These are phyloP conservation scores for Hemithea aestivaria DNA, from an alignment of 2,888 invertebrate genomes.

Conservation along the genomic window DNA sequence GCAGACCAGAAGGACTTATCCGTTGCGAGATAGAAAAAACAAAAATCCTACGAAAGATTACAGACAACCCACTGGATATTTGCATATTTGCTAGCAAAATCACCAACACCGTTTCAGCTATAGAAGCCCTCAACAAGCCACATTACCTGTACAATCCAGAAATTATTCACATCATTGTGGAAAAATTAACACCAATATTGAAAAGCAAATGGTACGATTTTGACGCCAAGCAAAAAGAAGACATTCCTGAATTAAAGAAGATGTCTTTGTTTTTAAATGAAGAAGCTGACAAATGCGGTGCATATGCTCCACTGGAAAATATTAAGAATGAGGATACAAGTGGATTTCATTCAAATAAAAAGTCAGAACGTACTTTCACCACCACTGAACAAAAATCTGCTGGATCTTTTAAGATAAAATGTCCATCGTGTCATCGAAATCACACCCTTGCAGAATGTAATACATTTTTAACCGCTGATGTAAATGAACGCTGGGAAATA, in stretches of 20 bases:
- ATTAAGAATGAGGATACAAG: no score
- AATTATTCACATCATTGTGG: background rate
- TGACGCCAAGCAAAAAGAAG: background rate
- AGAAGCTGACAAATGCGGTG: background rate
- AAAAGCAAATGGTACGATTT: background rate
- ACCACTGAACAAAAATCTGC: no score
- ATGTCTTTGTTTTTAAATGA: background rate
- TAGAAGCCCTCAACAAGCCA: background rate
- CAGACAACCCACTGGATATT: background rate
- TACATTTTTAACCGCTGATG: background rate
- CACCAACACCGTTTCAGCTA: background rate
- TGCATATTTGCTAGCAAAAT: background rate
- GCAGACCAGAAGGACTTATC: background rate
- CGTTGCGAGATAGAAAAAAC: background rate
- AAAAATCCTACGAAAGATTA: background rate
- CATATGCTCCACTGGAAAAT: no score
- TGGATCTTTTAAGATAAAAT: no score
- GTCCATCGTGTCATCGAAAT: background rate
- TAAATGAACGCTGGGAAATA: background rate
- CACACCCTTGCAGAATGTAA: background rate
- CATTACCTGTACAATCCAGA: background rate
- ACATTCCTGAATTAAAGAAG: background rate
- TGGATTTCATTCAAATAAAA: no score
- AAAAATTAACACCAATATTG: background rate
- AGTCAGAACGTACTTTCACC: no score